phyloP scores from a whole-genome alignment of 2,797 vertebrate species.

The Neopelma chrysocephalum region DNA sequence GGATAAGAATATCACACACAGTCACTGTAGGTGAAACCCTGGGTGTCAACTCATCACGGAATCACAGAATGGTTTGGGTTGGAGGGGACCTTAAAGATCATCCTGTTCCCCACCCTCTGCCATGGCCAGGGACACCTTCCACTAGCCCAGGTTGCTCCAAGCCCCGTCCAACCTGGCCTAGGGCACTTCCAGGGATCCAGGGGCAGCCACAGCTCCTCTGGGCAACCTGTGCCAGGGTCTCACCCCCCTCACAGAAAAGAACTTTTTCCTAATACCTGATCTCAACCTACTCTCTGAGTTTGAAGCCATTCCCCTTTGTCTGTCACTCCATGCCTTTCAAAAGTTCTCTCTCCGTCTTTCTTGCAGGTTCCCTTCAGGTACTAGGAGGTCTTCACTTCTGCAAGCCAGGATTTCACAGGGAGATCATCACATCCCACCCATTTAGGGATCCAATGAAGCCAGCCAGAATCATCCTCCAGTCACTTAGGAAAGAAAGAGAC shows the following conservation, averaged over 20 bases:
- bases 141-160: fast-evolving
- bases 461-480: background rate
- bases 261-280: background rate
- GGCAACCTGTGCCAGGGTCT: background rate
- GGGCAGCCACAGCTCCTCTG: background rate
- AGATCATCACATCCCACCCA: background rate
- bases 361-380: background rate
- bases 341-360: background rate
- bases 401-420: background rate
- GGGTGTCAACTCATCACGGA: background rate
- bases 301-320: background rate
- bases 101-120: fast-evolving
- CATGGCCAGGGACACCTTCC: background rate
- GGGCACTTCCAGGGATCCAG: background rate
- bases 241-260: background rate
- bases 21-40: background rate
- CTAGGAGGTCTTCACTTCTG: background rate
- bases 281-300: background rate
- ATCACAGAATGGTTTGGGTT: background rate
- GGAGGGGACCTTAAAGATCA: background rate
- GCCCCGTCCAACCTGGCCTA: fast-evolving
- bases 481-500: background rate
- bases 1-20: fast-evolving
- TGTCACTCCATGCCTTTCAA: background rate
- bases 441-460: background rate